A percentile compares a stretch with the other conserved stretches of the same genome.
phyloP scores from a whole-genome alignment of 2,888 invertebrate genomes.

The Dicycla oo region DNA sequence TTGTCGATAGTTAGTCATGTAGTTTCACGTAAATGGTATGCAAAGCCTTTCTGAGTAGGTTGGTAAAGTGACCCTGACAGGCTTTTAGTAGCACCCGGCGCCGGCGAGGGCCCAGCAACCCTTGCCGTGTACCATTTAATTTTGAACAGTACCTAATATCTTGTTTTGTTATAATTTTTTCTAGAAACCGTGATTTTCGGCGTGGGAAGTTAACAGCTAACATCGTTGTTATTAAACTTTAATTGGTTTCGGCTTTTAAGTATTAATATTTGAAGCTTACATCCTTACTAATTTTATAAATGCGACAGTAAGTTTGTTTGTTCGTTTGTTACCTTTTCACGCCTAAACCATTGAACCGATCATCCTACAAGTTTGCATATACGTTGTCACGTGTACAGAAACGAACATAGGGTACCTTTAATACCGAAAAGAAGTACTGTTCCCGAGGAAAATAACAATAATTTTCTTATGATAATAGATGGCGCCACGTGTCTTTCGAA shows the following conservation, averaged over 20 bases:
- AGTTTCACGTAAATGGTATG: conserved; percentile 60
- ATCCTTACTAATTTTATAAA: no score
- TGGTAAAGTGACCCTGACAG: conserved; percentile 71
- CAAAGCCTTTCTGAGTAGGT: conserved; percentile 58
- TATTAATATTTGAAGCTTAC: conserved; percentile 5
- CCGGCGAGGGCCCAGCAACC: conserved; percentile 53
- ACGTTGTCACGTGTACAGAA: no score
- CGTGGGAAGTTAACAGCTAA: conserved; percentile 23
- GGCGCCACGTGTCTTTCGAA: no score
- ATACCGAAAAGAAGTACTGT: no score
- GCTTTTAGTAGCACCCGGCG: conserved; percentile 72
- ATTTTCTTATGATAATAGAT: no score
- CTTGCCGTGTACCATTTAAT: conserved; percentile 55
- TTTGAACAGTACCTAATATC: conserved; percentile 52
- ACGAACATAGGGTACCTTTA: no score
- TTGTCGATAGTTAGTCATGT: conserved; percentile 56
- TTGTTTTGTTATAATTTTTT: conserved; percentile 56
- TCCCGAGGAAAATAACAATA: no score
- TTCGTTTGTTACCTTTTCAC: no score
- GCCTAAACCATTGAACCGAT: no score
- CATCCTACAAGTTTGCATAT: no score
- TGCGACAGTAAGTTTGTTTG: no score
- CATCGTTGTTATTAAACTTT: conserved; percentile 32
- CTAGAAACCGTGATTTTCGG: conserved; percentile 47
- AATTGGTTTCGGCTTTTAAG: conserved; percentile 11